A percentile compares a stretch with the other conserved stretches of the same genome.
phyloP scores from a whole-genome alignment of 2,888 invertebrate genomes.

The Machimus atricapillus region DNA sequence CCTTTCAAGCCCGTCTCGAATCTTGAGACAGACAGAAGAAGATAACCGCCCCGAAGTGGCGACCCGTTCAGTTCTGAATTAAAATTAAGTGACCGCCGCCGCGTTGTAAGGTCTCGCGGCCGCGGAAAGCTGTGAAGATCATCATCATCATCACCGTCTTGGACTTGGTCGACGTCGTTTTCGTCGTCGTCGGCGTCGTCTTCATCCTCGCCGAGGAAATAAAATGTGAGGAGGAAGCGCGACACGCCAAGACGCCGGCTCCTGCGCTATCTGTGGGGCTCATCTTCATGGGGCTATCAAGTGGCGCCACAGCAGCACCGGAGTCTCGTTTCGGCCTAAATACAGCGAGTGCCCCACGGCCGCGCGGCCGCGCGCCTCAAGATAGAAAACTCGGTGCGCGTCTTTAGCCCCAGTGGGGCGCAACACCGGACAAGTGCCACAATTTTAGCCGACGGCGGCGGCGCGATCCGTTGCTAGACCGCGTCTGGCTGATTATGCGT shows the following conservation, averaged over 20 bases:
- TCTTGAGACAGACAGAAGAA: not conserved
- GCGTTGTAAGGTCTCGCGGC: not conserved
- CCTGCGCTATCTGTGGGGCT: conserved; percentile 31
- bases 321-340: not conserved
- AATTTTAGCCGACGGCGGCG: not conserved
- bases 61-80: conserved; percentile 2
- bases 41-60: conserved; percentile 22
- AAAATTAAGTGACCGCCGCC: conserved; percentile 6
- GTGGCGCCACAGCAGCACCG: conserved; percentile 41
- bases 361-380: not conserved
- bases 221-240: not conserved
- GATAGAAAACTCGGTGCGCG: not conserved
- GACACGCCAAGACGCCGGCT: not conserved
- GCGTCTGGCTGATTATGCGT: conserved; percentile 17
- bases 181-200: not conserved
- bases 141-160: not conserved
- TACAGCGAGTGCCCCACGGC: not conserved
- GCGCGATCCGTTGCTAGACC: not conserved
- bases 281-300: conserved; percentile 44
- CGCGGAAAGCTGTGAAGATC: not conserved
- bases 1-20: not conserved
- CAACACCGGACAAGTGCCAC: not conserved
- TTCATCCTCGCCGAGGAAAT: not conserved
- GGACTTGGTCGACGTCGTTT: not conserved
- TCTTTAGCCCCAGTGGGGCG: not conserved